A percentile compares a stretch with the other conserved stretches of the same genome.
phyloP scores from a whole-genome alignment of 1,140 invertebrate species.

The Panonychus citri region DNA sequence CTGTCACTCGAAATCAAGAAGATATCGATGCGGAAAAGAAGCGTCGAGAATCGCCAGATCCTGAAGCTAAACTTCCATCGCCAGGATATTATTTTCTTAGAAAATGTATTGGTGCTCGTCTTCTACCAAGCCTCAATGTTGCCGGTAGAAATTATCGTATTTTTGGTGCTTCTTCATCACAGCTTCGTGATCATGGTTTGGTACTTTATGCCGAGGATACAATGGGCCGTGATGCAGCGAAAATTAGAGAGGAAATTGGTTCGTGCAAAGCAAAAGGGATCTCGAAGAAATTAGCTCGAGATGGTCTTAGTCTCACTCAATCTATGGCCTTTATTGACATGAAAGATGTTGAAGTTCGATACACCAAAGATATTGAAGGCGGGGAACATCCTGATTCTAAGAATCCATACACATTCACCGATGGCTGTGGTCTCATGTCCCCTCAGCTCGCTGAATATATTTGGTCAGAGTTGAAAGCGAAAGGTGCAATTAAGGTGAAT shows the following conservation, averaged over 20 bases:
- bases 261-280: slow-evolving; percentile 16
- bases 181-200: slow-evolving; percentile 19
- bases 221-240: slow-evolving; percentile 2
- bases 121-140: slow-evolving; percentile 12
- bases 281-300: slow-evolving; percentile 19
- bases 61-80: background rate
- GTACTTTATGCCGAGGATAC: slow-evolving; percentile 17
- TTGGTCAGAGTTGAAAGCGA: slow-evolving; percentile 1
- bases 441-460: slow-evolving; percentile 8
- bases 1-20: too few relatives aligned
- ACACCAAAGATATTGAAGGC: slow-evolving; percentile 8
- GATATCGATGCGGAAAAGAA: too few relatives aligned
- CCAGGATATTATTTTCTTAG: slow-evolving; percentile 3
- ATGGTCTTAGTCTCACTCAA: slow-evolving; percentile 27
- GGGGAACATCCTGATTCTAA: background rate
- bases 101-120: background rate
- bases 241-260: slow-evolving; percentile 15
- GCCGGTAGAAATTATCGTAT: slow-evolving; percentile 16
- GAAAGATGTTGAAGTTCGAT: slow-evolving; percentile 24
- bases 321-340: slow-evolving; percentile 45
- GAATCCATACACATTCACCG: slow-evolving; percentile 16
- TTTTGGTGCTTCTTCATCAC: slow-evolving; percentile 18
- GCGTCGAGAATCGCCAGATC: background rate
- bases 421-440: slow-evolving; percentile 18
- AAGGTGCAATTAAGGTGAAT: background rate